A percentile compares a stretch with the other conserved stretches of the same genome.
These are phyloP conservation scores for Ciconia boyciana DNA, from an alignment of 2,113 vertebrate genomes.

Conservation along the genomic window DNA sequence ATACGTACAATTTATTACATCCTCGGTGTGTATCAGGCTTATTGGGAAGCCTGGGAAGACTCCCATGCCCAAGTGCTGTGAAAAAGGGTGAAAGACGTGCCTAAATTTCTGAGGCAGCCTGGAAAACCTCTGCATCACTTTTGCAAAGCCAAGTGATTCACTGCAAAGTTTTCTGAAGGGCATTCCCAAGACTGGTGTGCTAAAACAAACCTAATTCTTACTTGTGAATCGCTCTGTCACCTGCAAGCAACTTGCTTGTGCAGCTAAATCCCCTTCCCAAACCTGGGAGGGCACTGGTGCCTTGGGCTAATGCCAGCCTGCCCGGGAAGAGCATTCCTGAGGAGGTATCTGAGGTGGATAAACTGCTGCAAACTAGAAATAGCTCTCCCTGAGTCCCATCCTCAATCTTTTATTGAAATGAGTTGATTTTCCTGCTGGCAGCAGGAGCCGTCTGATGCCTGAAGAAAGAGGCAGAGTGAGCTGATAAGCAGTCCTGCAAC, in stretches of 20 bases:
- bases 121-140: neutral
- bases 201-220: neutral
- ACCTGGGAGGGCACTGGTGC: neutral
- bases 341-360: neutral
- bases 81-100: neutral
- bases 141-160: neutral
- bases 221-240: neutral
- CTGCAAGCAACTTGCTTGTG: neutral
- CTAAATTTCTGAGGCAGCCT: neutral
- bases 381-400: neutral
- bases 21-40: neutral
- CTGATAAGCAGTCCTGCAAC: neutral
- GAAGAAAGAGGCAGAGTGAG: neutral
- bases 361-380: rapidly evolving
- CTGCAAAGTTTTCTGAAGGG: neutral
- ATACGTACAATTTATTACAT: neutral
- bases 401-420: neutral
- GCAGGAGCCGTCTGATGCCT: neutral
- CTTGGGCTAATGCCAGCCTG: neutral
- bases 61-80: neutral
- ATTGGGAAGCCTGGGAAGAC: neutral
- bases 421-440: neutral
- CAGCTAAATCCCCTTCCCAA: neutral
- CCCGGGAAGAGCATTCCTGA: neutral
- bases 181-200: neutral